Evolutionary conservation across 92 coral and sea anemone species (phyloP).

Genomic region (Meandrina meandrites): DNA sequence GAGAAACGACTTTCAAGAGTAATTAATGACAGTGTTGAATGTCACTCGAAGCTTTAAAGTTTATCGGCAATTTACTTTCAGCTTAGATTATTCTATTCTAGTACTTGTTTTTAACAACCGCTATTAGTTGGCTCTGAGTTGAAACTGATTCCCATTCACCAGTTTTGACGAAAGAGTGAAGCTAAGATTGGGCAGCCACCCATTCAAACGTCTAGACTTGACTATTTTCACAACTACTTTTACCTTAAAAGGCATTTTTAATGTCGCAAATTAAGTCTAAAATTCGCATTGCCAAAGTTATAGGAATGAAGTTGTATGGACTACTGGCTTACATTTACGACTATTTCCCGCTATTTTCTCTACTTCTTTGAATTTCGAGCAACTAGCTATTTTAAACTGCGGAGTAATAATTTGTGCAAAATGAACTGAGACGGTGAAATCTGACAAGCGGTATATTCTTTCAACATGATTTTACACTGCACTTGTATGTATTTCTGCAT

Average conservation of each 20-base stretch:
- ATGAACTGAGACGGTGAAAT: neutral
- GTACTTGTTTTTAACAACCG: neutral
- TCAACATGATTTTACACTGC: neutral
- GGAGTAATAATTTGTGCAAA: neutral
- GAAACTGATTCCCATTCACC: too few species aligned
- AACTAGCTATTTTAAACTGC: neutral
- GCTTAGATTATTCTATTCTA: neutral
- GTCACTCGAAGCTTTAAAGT: too few species aligned
- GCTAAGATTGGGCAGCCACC: neutral
- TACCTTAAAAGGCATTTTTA: neutral
- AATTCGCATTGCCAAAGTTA: neutral
- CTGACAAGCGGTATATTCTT: too few species aligned
- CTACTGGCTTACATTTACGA: neutral
- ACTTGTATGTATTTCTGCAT: neutral
- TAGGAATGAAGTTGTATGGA: too few species aligned
- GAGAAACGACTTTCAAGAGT: too few species aligned
- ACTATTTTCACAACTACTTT: neutral
- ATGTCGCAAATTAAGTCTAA: neutral
- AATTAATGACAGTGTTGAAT: too few species aligned
- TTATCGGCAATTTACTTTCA: too few species aligned
- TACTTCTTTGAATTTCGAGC: too few species aligned
- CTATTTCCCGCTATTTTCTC: neutral
- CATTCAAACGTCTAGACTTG: neutral
- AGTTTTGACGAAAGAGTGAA: too few species aligned
- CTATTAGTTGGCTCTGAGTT: neutral